phyloP scores from a whole-genome alignment of 2,888 invertebrate genomes.

The Synergus japonicus region DNA sequence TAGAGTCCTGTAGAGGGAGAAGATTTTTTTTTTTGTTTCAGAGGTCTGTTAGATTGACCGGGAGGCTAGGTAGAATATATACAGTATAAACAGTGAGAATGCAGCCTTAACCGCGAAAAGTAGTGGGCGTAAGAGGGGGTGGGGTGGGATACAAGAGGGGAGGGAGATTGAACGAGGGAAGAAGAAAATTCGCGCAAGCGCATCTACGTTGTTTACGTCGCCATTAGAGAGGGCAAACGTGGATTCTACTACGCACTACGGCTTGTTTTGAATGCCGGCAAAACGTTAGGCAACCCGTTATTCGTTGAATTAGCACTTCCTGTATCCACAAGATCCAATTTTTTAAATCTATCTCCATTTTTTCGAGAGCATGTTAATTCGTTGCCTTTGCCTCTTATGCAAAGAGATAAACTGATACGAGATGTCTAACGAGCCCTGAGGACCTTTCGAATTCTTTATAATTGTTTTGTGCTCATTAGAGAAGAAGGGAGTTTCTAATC shows the following conservation, averaged over 20 bases:
- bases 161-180: slow-evolving; percentile 28
- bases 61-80: slow-evolving; percentile 13
- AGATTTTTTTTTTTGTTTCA: neutral
- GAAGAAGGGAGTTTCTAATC: slow-evolving; percentile 2
- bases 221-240: slow-evolving; percentile 60
- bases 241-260: slow-evolving; percentile 49
- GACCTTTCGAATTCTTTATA: neutral
- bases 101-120: slow-evolving; percentile 45
- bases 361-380: neutral
- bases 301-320: slow-evolving; percentile 8
- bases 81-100: neutral
- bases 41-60: neutral
- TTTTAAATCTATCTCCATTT: neutral
- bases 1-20: neutral
- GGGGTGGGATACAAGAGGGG: slow-evolving; percentile 41
- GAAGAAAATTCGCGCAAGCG: slow-evolving; percentile 66
- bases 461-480: neutral
- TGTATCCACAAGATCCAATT: neutral
- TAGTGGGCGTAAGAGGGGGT: slow-evolving; percentile 25
- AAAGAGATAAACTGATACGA: neutral
- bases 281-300: slow-evolving; percentile 34
- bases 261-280: slow-evolving; percentile 52
- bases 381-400: no score
- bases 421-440: neutral
- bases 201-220: slow-evolving; percentile 72